These are phyloP conservation scores for Dromococcyx pavoninus DNA, from an alignment of 2,797 vertebrate species.

Conservation along the genomic window DNA sequence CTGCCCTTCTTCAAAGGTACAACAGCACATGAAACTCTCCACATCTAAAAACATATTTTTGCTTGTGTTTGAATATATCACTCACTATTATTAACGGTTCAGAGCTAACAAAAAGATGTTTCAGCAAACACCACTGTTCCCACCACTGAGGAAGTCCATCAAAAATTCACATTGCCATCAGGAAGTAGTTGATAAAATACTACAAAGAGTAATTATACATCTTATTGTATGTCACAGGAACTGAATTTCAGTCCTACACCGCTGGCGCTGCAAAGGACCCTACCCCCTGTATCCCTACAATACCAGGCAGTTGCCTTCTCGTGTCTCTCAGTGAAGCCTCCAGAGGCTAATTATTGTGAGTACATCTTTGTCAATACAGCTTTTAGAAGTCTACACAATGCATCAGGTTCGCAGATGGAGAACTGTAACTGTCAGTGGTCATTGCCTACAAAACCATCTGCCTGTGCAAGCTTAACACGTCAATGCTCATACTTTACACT, in stretches of 20 bases:
- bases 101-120: not conserved
- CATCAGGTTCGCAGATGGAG: conserved; percentile 3
- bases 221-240: not conserved
- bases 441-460: conserved; percentile 32
- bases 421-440: conserved; percentile 38
- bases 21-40: not conserved
- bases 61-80: not conserved
- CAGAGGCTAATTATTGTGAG: conserved; percentile 19
- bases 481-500: not conserved
- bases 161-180: conserved; percentile 7
- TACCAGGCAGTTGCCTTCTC: not conserved
- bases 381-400: conserved; percentile 24
- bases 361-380: conserved; percentile 20
- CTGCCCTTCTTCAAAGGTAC: not conserved
- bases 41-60: not conserved
- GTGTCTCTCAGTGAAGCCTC: not conserved
- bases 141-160: not conserved
- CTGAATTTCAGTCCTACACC: not conserved
- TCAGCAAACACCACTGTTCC: not conserved
- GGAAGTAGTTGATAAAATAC: not conserved
- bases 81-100: not conserved
- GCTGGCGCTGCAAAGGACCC: not conserved
- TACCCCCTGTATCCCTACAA: not conserved
- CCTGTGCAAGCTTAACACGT: not conserved
- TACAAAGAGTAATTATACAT: not conserved